Evolutionary conservation across 2,113 vertebrate species (phyloP), one percentile per base, ranked within the genome.

Genomic region (Tachysurus vachellii): DNA sequence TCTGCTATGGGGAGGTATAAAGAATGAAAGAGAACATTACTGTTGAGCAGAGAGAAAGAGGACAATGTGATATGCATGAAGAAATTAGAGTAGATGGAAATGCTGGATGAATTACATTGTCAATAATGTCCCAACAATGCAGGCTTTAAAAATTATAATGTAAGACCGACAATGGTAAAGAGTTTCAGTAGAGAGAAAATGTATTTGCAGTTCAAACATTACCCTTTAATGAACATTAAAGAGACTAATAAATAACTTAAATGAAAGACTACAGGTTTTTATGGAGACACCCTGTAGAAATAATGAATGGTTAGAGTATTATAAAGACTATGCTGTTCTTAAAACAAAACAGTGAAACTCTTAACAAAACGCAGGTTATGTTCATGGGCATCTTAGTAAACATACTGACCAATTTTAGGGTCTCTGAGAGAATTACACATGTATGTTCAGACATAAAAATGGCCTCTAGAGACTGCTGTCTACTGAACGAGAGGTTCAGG

Each of bases 361-460:
- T 82, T 50, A 47, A 66, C 14, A 50, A 21, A 50, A 26, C 21
- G 44, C 5, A 36, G 57, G 1, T 54, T 54, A 28, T 28, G 44
- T 53, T 66, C 44, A 11, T 9, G 19, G 64, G 7, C 19, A 36
- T 84, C 50, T 84, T 6, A 70, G 28, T 71, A 84, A 56, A 84
- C 61, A 84, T 17, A 28, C 3, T 36, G 82, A 56, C 36, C 36
- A 36, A 50, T 83, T 54, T 57, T 42, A 80, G 13, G n/a, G 47
- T 79, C n/a, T 56, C 36, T 42, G 17, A 77, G 5, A 61, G 73
- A 61, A 79, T 66, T 54, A 8, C 17, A 17, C 23, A 79, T 47
- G 26, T 47, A 44, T 50, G 57, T 64, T 28, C 57, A 77, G 71
- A 53, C 54, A 62, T 79, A 82, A 71, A 36, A 87, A 26, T 23